Base-by-base conservation (phyloP, 2,888 invertebrate genomes). In the Nowickia ferox region DNA sequence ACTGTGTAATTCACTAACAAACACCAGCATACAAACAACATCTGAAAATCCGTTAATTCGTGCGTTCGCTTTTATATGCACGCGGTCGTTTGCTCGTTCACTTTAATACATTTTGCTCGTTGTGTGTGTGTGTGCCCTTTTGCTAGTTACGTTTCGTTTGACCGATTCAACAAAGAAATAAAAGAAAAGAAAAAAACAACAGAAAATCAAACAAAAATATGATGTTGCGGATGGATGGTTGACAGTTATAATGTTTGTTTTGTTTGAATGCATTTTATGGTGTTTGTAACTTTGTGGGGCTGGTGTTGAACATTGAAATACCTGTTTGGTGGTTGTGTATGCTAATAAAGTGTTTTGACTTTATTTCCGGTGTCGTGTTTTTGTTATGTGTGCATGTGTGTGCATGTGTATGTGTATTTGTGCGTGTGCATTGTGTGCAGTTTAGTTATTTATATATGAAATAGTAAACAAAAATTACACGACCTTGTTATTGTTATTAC, bases 181-280 rank as follows among this genome's bases (percentile, higher is more conserved):
- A 63, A 42, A 51, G n/a, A 72, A n/a, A 63, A 79, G 15, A 74
- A 38, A 38, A 72, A 46, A 72, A 44, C n/a, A 30, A 11, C 6
- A 65, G 11, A 53, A 40, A 55, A 59, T 51, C 17, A 46, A 38
- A 30, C 30, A 13, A 59, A 68, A 38, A 61, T 68, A 76, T 55
- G 44, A 66, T 77, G 65, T 38, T 68, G 72, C 72, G 72, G 77
- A 46, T 66, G 65, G 44, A 55, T 59, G 59, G 38, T 17, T 51
- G 83, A 74, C 72, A 78, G 53, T 66, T 69, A 63, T 63, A 55
- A 69, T 69, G 42, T 63, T 75, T 76, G 15, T 44, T 82, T 68
- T 38, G n/a, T 68, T 83, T 65, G 19, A 80, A 80, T 76, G 53
- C 59, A 57, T 69, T 69, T 42, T 40, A 63, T 68, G 51, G 38